phyloP scores from a whole-genome alignment of 1,140 invertebrate genomes.

The Hycleus cichorii region DNA sequence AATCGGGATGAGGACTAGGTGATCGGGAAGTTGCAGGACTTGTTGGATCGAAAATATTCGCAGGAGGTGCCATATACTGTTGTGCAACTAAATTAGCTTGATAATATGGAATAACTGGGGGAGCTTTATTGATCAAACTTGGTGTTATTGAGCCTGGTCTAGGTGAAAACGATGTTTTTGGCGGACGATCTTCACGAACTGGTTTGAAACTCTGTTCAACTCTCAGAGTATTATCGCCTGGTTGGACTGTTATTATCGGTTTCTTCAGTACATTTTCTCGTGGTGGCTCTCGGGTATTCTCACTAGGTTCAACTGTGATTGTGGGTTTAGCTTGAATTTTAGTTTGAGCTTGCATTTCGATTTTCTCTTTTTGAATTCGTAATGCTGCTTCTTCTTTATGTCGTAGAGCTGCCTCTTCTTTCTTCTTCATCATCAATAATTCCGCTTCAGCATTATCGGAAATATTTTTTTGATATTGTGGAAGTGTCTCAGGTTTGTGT shows the following conservation, averaged over 20 bases:
- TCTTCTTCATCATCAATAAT: constrained; percentile 25
- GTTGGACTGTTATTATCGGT: constrained; percentile 26
- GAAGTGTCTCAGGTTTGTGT: constrained; percentile 46
- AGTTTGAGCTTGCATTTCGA: constrained; percentile 1
- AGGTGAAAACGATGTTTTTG: constrained; percentile 26
- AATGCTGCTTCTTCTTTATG: constrained; percentile 15
- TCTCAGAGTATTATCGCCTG: constrained; percentile 9
- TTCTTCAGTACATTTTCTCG: constrained; percentile 7
- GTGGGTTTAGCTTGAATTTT: not conserved
- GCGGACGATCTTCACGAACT: constrained; percentile 45
- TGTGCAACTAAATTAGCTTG: constrained; percentile 57
- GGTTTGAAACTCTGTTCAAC: constrained; percentile 47
- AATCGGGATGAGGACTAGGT: constrained; percentile 44
- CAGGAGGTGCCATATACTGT: constrained; percentile 48
- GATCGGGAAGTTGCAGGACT: constrained; percentile 50
- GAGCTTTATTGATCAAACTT: constrained; percentile 56
- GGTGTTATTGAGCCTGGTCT: constrained; percentile 48
- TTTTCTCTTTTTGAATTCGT: constrained; percentile 11
- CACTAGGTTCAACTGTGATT: not conserved
- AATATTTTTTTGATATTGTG: constrained; percentile 32
- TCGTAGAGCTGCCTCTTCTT: constrained; percentile 15
- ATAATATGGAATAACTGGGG: constrained; percentile 56
- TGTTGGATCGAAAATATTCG: constrained; percentile 48
- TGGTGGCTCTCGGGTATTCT: not conserved
- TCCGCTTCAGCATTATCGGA: constrained; percentile 28